Evolutionary conservation across 2,888 invertebrate genomes (phyloP), one percentile per base, ranked within the genome.

Genomic region (Megalurothrips usitatus): DNA sequence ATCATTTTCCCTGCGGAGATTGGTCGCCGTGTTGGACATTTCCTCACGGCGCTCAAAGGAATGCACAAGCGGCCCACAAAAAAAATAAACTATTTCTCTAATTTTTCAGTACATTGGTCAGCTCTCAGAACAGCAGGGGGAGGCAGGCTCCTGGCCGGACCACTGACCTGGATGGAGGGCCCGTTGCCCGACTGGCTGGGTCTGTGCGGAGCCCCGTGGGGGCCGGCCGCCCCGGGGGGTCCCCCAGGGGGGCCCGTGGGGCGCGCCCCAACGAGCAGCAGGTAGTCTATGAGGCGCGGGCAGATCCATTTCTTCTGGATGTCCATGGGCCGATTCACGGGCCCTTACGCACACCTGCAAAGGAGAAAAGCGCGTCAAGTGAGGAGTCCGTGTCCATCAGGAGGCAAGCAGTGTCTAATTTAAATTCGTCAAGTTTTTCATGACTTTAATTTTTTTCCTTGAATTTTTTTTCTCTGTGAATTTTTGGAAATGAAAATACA

Each of bases 221-320:
- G 23, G n/a, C 68, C n/a, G 23, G 68, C n/a, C 9, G n/a, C 63
- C n/a, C 63, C 63, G 63, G 63, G 63, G 63, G 68, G n/a, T 9
- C 68, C 9, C n/a, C 68, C 68, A 75, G 23, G 68, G 68, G 89
- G 89, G 81, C 90, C 89, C 81, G 91, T 90, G 84, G 95, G 94
- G 84, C 94, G 91, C 49, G 96, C 95, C 85, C 99, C 99, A 85
- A 98, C 98, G 86, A 99, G 96, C 85, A 98, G 96, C 87, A 99
- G 90, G 89, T 99, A 99, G 91, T 99, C 99, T 89, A 95, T 94
- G 86, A 96, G 89, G 84, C 95, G 92, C 86, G 95, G 95, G 87
- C 95, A 96, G 85, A 96, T 88, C 86, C 93, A 93, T 87, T 94
- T 93, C 87, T 93, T 93, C 87, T 95, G 95, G 84, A 90, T 89